Percentiles rank a stretch among this genome's conserved stretches.
phyloP scores from a whole-genome alignment of 2,797 vertebrate genomes.

The Epinephelus coioides region DNA sequence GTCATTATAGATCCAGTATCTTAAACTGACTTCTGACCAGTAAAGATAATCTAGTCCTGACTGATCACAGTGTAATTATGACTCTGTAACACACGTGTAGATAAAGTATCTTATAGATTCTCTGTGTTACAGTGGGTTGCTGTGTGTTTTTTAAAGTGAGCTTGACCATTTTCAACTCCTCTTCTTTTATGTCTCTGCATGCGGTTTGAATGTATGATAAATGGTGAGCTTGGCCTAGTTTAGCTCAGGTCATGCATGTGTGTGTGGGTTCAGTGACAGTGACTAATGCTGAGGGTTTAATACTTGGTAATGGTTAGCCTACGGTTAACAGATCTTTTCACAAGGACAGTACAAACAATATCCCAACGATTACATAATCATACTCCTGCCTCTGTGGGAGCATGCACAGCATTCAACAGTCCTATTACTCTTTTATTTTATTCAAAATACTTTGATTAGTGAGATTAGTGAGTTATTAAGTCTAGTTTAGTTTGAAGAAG shows the following conservation, averaged over 20 bases:
- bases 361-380: conserved; percentile 9
- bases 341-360: conserved; percentile 15
- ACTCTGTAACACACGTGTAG: background rate
- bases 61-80: background rate
- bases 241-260: conserved; percentile 16
- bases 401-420: background rate
- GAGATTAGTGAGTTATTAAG: background rate
- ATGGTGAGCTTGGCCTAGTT: conserved; percentile 15
- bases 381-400: background rate
- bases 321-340: conserved; percentile 6
- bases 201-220: conserved; percentile 8
- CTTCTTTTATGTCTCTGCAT: background rate
- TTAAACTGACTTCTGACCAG: background rate
- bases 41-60: background rate
- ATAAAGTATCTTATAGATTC: background rate
- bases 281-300: conserved; percentile 37
- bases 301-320: conserved; percentile 12
- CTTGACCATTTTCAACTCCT: background rate
- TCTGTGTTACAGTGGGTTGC: background rate
- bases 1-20: background rate
- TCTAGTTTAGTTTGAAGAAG: background rate
- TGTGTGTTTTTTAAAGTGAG: background rate
- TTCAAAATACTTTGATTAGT: background rate
- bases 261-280: conserved; percentile 33
- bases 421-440: background rate